Base-by-base conservation (phyloP, 2,113 vertebrate species). In the Crocuta crocuta region DNA sequence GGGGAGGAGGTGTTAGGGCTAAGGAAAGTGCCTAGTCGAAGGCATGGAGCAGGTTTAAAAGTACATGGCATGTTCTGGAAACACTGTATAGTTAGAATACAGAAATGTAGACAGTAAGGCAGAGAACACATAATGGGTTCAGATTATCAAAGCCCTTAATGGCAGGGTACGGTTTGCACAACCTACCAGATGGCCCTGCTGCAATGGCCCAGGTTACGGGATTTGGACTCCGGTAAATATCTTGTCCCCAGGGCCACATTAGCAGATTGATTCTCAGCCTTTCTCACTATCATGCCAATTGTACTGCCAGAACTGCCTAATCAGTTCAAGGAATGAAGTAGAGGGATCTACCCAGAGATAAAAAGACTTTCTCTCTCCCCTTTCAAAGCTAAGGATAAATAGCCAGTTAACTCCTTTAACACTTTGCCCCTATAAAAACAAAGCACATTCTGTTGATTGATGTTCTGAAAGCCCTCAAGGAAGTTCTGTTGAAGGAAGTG, bases 381-480 rank as follows among this genome's bases (percentile, higher is more conserved):
- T 74, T 80, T 70, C 13, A 7, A 96, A 92, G 55, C 35, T 45
- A 45, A 33, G 80, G 31, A 28, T 78, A 82, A 89, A 39, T 80
- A 73, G 21, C 15, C 53, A 84, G 63, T 85, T 84, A 85, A 94
- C 26, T 58, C 33, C 63, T 74, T 78, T 96, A 87, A 91, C 21
- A 91, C 39, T 86, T 50, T 70, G 61, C n/a, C 61, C 35, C 88
- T 48, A 58, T 43, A 80, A 89, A 96, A 97, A 68, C 79, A 86
- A 90, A 88, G 94, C 35, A 55, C 48, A 78, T 66, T 94, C 65
- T 92, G 78, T 65, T 92, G 63, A 73, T 0, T 91, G 58, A 92
- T 50, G 65, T 50, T 85, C 95, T 94, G 45, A 84, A 94, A 95
- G 87, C 39, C 91, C 68, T 76, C 74, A 82, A 33, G 31, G 82